A percentile compares a stretch with the other conserved stretches of the same genome.
Conservation (phyloP, 2,888 invertebrate genomes). For the Lysandra bellargus region DNA sequence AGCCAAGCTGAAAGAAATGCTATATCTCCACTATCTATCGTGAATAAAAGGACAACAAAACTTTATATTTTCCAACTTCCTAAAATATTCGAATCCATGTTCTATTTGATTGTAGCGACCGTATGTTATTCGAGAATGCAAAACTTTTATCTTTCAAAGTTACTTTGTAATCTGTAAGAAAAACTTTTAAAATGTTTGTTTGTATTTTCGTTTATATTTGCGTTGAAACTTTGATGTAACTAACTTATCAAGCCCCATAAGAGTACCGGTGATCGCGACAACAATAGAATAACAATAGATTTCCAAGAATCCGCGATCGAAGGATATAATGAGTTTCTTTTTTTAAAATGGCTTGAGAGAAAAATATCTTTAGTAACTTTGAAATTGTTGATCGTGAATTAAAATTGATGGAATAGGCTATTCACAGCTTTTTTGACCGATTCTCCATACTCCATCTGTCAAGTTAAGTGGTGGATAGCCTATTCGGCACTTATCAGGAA, state of each 20-base stretch:
- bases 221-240: neutral
- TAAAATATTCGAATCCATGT: neutral
- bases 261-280: too few relatives aligned
- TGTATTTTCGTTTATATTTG: neutral
- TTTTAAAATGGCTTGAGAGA: neutral
- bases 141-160: slow-evolving; percentile 19
- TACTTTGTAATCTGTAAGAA: slow-evolving; percentile 13
- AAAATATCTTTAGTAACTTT: too few relatives aligned
- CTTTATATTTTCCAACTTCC: neutral
- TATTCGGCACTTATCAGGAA: too few relatives aligned
- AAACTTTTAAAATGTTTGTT: neutral
- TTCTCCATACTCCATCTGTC: too few relatives aligned
- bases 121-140: slow-evolving; percentile 7
- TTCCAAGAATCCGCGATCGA: too few relatives aligned
- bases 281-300: too few relatives aligned
- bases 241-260: neutral
- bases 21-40: too few relatives aligned
- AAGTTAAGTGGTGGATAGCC: too few relatives aligned
- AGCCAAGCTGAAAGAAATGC: too few relatives aligned
- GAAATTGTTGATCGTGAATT: too few relatives aligned
- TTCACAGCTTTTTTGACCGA: too few relatives aligned
- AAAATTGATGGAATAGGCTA: too few relatives aligned
- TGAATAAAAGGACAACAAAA: neutral
- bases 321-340: neutral
- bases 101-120: neutral